Base-by-base conservation (phyloP, 2,113 vertebrate genomes). In the Macaca nemestrina region DNA sequence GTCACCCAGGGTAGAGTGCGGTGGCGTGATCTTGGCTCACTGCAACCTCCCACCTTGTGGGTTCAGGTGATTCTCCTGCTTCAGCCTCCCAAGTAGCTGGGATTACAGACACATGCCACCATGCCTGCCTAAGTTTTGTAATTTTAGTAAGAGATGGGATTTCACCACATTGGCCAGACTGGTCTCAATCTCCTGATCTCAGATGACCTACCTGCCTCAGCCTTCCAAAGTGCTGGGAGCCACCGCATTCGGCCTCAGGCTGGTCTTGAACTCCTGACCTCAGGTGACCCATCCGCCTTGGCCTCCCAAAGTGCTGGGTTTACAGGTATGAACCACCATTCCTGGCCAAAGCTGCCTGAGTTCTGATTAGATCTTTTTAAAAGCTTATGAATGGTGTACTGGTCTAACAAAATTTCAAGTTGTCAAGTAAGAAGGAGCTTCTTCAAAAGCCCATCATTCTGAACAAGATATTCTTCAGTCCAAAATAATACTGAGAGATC, bases 311-410 rank as follows among this genome's bases (percentile, higher is more conserved):
- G 32, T 35, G 67, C 67, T 14, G 32, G 16, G 67, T 35, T 68
- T 68, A 68, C 32, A 68, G 67, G 14, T 16, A 14, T n/a, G 32
- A 68, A 17, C 32, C 14, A n/a, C 32, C 32, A 68, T 32, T 14
- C 7, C 16, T 35, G 67, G 32, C 67, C 32, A 68, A 68, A 68
- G 4, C 27, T 92, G 30, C n/a, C 30, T 7, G 17, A 91, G 16
- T 93, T 97, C 20, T 95, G 72, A 80, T 76, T 48, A 94, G n/a
- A 82, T 27, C 6, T 96, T 84, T 78, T 82, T 8, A 50, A 76
- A 92, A 75, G 55, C 59, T 92, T 76, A 10, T 18, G 8, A 2
- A 20, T 85, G 5, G 14, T 91, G 14, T 95, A 1, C 73, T 81
- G 2, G 11, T 81, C 35, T 94, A 90, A 68, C 17, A 35, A 0